These are phyloP conservation scores for Drosophila maculinotata DNA, from an alignment of 2,888 invertebrate genomes.

Conservation along the genomic window DNA sequence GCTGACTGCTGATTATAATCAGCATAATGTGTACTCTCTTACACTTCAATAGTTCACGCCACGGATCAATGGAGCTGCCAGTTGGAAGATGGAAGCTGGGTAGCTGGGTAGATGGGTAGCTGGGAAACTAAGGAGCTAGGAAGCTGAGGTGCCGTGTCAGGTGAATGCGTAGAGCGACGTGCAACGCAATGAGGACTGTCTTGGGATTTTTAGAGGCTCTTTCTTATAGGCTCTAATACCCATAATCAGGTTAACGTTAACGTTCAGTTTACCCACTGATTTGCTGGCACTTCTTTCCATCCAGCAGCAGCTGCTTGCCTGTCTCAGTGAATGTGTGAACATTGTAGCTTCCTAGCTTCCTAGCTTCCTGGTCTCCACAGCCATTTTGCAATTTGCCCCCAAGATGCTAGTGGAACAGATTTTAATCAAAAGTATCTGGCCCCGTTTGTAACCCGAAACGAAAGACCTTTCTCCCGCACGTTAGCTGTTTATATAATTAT, in stretches of 20 bases:
- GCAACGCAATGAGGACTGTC: too few relatives aligned
- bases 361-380: conserved; percentile 21
- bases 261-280: conserved; percentile 80
- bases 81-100: conserved; percentile 5
- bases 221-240: conserved; percentile 80
- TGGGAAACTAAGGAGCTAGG: too few relatives aligned
- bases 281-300: conserved; percentile 60
- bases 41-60: conserved; percentile 81
- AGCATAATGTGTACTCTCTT: conserved; percentile 81
- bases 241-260: conserved; percentile 79
- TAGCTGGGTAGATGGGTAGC: neutral
- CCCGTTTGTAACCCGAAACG: too few relatives aligned
- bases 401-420: conserved; percentile 49
- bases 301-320: neutral
- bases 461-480: conserved; percentile 79
- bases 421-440: conserved; percentile 68
- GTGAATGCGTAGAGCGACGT: conserved; percentile 41
- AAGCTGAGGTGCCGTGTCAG: conserved; percentile 16
- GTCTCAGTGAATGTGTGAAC: conserved; percentile 72
- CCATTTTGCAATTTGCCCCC: conserved; percentile 38
- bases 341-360: conserved; percentile 60
- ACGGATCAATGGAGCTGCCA: conserved; percentile 62
- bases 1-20: conserved; percentile 75
- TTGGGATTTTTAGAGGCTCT: conserved; percentile 29
- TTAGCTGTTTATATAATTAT: conserved; percentile 80